These are phyloP conservation scores for Heliocidaris erythrogramma DNA, from an alignment of 35 echinoderm and acorn worm genomes.

Conservation along the genomic window DNA sequence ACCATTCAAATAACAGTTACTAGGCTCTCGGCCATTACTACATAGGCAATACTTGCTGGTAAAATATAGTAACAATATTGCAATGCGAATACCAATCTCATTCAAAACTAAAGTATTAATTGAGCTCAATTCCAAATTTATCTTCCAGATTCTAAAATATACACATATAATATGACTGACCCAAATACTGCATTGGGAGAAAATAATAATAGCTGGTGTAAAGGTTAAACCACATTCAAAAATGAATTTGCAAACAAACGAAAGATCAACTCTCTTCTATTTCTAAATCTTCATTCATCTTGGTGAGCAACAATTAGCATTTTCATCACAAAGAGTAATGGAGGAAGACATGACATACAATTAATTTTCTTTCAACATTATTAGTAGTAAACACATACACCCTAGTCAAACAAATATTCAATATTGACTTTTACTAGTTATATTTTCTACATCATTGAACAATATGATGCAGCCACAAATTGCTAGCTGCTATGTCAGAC, in stretches of 20 bases:
- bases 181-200: background rate
- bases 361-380: background rate
- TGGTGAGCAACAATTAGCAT: background rate
- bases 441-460: background rate
- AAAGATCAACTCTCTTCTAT: background rate
- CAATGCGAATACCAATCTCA: background rate
- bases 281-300: background rate
- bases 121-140: background rate
- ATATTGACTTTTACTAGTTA: background rate
- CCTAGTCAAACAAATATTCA: background rate
- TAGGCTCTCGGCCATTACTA: background rate
- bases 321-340: background rate
- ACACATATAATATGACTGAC: background rate
- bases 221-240: background rate
- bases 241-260: background rate
- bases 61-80: conserved; percentile 4
- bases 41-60: background rate
- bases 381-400: background rate
- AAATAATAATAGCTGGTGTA: background rate
- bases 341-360: background rate
- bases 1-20: background rate
- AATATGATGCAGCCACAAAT: background rate
- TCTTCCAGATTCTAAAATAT: background rate
- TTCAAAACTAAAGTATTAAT: background rate
- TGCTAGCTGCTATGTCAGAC: background rate